These are phyloP conservation scores for Hystrix cristata DNA, from an alignment of 2,113 vertebrate species.

Conservation along the genomic window DNA sequence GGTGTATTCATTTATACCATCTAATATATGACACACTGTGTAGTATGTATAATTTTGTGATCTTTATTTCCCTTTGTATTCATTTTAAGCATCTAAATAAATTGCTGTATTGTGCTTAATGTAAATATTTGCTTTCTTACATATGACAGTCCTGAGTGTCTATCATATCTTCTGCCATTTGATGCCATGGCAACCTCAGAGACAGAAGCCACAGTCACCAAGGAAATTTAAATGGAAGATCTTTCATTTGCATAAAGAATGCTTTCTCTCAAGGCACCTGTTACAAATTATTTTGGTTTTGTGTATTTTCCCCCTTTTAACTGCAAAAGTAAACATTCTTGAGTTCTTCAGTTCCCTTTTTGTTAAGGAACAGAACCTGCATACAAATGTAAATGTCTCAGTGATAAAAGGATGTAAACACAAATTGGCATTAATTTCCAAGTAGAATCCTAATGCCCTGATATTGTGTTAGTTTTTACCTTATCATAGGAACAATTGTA, in stretches of 20 bases:
- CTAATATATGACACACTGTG: constrained; percentile 94
- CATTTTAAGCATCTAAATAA: constrained; percentile 99
- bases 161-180: constrained; percentile 17
- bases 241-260: neutral
- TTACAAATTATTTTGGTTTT: neutral
- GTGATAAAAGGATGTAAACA: constrained; percentile 23
- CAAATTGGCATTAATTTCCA: constrained; percentile 36
- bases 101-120: constrained; percentile 99
- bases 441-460: constrained; percentile 51
- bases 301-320: constrained; percentile 17
- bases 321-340: constrained; percentile 66
- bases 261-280: constrained; percentile 53
- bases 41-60: constrained; percentile 97
- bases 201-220: neutral
- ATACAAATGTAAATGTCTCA: constrained; percentile 59
- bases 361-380: constrained; percentile 66
- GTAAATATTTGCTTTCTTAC: constrained; percentile 90
- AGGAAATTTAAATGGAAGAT: neutral
- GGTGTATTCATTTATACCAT: constrained; percentile 93
- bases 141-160: constrained; percentile 70
- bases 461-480: constrained; percentile 32
- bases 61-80: constrained; percentile 96
- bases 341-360: constrained; percentile 53
- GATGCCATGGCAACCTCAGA: constrained; percentile 18
- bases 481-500: constrained; percentile 44